Conservation (phyloP, 1,140 invertebrate genomes). For the Neuroterus valhalla region DNA sequence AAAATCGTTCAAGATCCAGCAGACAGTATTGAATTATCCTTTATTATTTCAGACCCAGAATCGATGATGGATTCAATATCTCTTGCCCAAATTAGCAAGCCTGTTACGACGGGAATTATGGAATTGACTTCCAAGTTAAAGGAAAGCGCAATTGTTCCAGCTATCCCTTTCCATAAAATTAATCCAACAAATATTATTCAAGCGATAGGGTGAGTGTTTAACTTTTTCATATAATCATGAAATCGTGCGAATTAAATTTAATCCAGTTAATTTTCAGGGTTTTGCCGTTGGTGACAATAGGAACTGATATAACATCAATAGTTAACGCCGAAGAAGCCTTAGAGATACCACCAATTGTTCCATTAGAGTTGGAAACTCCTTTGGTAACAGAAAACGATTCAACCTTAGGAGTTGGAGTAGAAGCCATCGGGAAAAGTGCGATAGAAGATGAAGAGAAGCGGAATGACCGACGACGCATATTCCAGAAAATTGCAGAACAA, state of each 20-base stretch:
- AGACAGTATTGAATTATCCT: constrained; percentile 16
- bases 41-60: constrained; percentile 50
- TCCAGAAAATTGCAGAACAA: constrained; percentile 75
- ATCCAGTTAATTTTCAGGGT: constrained; percentile 51
- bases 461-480: constrained; percentile 67
- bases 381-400: constrained; percentile 66
- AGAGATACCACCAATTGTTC: constrained; percentile 71
- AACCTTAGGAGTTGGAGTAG: constrained; percentile 28
- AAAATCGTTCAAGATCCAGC: no score
- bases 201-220: constrained; percentile 59
- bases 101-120: constrained; percentile 64
- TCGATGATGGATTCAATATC: constrained; percentile 56
- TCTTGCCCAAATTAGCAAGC: constrained; percentile 68
- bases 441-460: constrained; percentile 37
- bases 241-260: not conserved
- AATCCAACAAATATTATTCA: constrained; percentile 67
- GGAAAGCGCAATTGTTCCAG: constrained; percentile 68
- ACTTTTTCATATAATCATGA: not conserved
- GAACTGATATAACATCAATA: constrained; percentile 67
- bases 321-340: constrained; percentile 76
- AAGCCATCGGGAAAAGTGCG: constrained; percentile 25
- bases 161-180: constrained; percentile 70
- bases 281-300: constrained; percentile 59
- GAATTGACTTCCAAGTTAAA: constrained; percentile 70
- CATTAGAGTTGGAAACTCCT: constrained; percentile 67